Conservation (phyloP, 2,113 vertebrate genomes). For the Lethenteron camtschaticum region DNA sequence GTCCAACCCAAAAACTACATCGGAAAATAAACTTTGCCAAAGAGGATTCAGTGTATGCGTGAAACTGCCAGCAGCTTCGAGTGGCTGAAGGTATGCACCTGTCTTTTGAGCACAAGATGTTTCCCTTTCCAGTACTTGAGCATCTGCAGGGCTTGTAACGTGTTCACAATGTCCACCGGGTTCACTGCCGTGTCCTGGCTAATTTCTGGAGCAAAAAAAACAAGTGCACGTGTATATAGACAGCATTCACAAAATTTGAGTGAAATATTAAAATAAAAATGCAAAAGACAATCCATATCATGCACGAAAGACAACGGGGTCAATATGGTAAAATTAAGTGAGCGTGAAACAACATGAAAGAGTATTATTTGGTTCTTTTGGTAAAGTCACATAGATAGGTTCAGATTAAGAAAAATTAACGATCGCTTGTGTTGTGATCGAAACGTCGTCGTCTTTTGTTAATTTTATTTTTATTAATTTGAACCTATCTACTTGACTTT, state of each 20-base stretch:
- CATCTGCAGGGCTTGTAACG: conserved; percentile 94
- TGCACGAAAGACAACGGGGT: no score
- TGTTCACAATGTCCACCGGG: conserved; percentile 93
- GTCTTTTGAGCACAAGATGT: conserved; percentile 82
- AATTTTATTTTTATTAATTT: no score
- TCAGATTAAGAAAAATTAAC: no score
- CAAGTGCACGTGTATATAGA: neutral
- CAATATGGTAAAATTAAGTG: no score
- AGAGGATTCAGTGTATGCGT: neutral
- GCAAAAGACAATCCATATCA: no score
- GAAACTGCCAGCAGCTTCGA: neutral
- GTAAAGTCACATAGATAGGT: no score
- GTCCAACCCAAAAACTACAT: neutral
- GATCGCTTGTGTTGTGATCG: no score
- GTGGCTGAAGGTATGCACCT: conserved; percentile 28
- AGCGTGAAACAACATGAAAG: no score
- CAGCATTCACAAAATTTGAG: neutral
- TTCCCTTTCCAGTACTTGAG: conserved; percentile 99
- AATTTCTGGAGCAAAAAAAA: conserved; percentile 43
- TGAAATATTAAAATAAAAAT: no score
- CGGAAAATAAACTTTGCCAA: neutral
- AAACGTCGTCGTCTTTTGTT: no score
- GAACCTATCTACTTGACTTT: no score
- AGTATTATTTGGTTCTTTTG: no score
- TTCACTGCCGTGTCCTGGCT: conserved; percentile 96